Base-by-base conservation (phyloP, 2,113 vertebrate genomes). In the Hippoglossus stenolepis region DNA sequence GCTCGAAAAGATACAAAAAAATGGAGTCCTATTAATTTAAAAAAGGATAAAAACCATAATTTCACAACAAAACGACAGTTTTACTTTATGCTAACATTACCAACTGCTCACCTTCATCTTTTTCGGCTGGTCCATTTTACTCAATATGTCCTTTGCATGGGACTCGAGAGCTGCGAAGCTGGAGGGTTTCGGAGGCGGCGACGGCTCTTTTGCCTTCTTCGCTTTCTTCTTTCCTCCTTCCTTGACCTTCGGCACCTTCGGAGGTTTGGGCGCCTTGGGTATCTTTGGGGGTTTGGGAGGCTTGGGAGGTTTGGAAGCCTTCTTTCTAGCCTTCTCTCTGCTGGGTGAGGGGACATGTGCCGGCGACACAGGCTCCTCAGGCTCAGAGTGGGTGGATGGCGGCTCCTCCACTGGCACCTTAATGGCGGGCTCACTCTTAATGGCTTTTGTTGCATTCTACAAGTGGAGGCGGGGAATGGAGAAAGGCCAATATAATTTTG, bases 111-210 rank as follows among this genome's bases (percentile, higher is more conserved):
- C 96, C 95, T 96, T 97, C 1, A 94, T 94, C 90, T 99, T 99
- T 93, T 98, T 99, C 69, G 96, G 96, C 5, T 97, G 96, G 86
- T 99, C 97, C 24, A 97, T 97, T 93, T 98, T 98, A 82, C 96
- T 97, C 70, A 98, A 80, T 17, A 97, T 97, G 86, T 99, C 97
- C 88, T 98, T 98, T 0, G 97, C 97, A 64, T 98, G 97, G 21
- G 97, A 96, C 92, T 99, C 97, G 0, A 97, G 94, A 67, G 97
- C 93, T 70, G 97, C 96, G 0, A 99, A 93, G 75, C 97, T 96
- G 17, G 97, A 97, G 75, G 96, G 96, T 90, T 97, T 96, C 15
- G 96, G 95, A 0, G 95, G 95, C 9, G 93, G 93, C 0, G 94
- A 83, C 1, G 20, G 79, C 75, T 98, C 97, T 74, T 97, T 97